Evolutionary conservation across 2,797 vertebrate species (phyloP).

Genomic region (Trachurus trachurus): DNA sequence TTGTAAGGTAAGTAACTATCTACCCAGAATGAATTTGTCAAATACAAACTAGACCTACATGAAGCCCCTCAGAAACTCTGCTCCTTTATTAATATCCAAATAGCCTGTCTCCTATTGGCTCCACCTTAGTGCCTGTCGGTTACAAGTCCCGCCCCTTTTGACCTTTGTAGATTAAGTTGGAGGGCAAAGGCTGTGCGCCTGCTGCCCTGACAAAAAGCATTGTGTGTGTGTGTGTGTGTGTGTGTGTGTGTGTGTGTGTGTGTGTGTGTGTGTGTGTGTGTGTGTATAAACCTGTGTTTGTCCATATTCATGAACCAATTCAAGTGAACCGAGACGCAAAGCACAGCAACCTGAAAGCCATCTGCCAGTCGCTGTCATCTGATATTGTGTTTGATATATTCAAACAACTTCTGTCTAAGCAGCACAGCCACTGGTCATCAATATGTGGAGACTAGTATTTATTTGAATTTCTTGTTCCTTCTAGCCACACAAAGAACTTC

Average conservation of each 20-base stretch:
- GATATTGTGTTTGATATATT: constrained; percentile 32
- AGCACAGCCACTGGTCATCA: background rate
- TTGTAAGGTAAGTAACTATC: too few relatives aligned
- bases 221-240: too few relatives aligned
- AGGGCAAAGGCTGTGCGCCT: constrained; percentile 46
- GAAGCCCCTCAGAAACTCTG: background rate
- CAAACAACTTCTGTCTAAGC: constrained; percentile 42
- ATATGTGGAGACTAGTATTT: background rate
- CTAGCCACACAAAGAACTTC: background rate
- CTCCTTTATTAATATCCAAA: constrained; percentile 1
- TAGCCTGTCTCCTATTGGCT: constrained; percentile 5
- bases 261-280: constrained; percentile 18
- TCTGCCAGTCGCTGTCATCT: constrained; percentile 72
- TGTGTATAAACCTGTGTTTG: background rate
- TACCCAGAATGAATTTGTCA: background rate
- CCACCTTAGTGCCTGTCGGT: constrained; percentile 16
- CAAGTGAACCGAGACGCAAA: constrained; percentile 70
- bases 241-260: background rate
- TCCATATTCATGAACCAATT: constrained; percentile 69
- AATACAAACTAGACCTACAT: background rate
- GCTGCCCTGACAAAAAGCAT: too few relatives aligned
- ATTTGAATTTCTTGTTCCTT: background rate
- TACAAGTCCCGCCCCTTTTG: constrained; percentile 40
- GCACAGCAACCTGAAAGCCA: constrained; percentile 56
- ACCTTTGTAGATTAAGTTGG: constrained; percentile 47